Evolutionary conservation across 2,113 vertebrate species (phyloP), one percentile per base, ranked within the genome.

Genomic region (Ochotona curzoniae): DNA sequence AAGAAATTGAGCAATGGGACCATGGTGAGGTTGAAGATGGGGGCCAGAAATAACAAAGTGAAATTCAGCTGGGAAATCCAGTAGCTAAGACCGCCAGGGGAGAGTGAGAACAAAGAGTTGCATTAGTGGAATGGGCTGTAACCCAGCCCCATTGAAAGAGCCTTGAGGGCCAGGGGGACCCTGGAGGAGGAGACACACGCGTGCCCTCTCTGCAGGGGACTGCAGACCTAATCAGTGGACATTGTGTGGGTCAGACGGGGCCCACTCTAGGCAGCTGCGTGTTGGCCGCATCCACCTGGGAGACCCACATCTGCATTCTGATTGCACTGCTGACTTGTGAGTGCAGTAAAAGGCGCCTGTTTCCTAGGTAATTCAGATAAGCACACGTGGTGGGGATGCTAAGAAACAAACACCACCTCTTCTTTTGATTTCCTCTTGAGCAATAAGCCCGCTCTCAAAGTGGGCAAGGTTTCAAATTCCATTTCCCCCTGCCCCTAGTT

Each of bases 181-280:
- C 66, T 28, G 17, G 60, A 74, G 90, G 89, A 60, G 69, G 71
- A 78, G 74, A 82, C 21, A 69, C 54, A 17, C 83, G 28, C 26
- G 25, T 2, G n/a, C 66, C 25, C 44, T 83, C 91, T 80, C 93
- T 0, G 10, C 47, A n/a, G 91, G 95, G 75, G 92, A 51, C 69
- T 30, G 2, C 1, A 1, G 23, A 61, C 64, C 93, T 96, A 95
- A 96, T 97, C 96, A 97, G 76, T 1, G 11, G 81, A 69, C 95
- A 96, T 96, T 96, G 95, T 97, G 69, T 18, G 66, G 81, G 83
- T 73, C 89, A 9, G 44, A 81, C 49, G 91, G 83, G 71, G 87
- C 44, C 69, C 44, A 25, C 80, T 93, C 87, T 67, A 51, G 89
- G 93, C 83, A 69, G 83, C 28, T 35, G 21, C 66, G 76, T 94